Base-by-base conservation (phyloP, 1,140 invertebrate genomes). In the Dinoponera quadriceps region DNA sequence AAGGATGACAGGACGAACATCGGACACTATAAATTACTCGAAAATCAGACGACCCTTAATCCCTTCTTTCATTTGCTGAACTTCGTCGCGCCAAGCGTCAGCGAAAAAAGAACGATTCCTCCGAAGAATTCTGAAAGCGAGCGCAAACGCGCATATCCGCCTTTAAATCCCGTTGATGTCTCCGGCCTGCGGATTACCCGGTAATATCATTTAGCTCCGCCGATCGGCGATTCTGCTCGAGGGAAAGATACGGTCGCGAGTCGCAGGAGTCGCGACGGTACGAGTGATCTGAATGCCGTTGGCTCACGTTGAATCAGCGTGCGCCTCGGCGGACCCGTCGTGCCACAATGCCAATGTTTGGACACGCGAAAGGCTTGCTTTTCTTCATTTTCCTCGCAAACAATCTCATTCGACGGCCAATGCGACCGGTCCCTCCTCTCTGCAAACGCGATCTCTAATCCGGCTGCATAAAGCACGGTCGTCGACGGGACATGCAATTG, bases 291-390 rank as follows among this genome's bases (percentile, higher is more conserved):
- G 71, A 68, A 72, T 57, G 13, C 27, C 16, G 13, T 85, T 68
- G 65, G 59, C 69, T 77, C 29, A 55, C 25, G n/a, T n/a, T n/a
- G 14, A 69, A 89, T 82, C 71, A 59, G 48, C 60, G 63, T 82
- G 88, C 87, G 89, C 85, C 54, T 85, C 81, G 73, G 33, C 77
- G 74, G 49, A 25, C 83, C 38, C 75, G 38, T 44, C 29, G 65
- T 68, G 51, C 62, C 73, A 88, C 78, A 90, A 90, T 90, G 51
- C 65, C 77, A 14, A 89, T 90, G 85, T 90, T 90, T 90, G 85
- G 85, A 90, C 89, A 90, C 82, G 74, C 60, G 72, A 90, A 90
- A 90, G 89, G 89, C 89, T 90, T 90, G 81, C 72, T 60, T 73
- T 85, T 74, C 59, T 62, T 71, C 33, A 27, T 11, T 44, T 44